A percentile compares a stretch with the other conserved stretches of the same genome.
Conservation (phyloP, 2,888 invertebrate genomes). For the Tachina grossa region DNA sequence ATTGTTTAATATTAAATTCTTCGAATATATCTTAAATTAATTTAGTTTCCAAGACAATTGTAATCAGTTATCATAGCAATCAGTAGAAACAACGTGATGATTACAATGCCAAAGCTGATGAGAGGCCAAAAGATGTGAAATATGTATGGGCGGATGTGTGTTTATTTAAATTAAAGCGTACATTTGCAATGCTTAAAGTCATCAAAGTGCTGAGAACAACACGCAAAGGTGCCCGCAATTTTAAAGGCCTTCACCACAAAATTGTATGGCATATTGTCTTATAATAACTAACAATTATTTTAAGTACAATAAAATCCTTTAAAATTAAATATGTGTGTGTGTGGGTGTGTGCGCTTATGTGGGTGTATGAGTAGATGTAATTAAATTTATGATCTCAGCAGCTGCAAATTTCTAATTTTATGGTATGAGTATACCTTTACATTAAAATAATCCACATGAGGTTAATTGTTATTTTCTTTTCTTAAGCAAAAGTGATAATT, state of each 20-base stretch:
- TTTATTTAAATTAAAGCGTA: background rate
- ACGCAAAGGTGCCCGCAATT: background rate
- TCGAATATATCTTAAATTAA: background rate
- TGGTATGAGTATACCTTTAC: too few relatives aligned
- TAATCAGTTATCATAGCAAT: background rate
- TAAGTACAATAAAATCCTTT: conserved; percentile 1
- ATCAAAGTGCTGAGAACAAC: background rate
- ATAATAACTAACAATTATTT: conserved; percentile 13
- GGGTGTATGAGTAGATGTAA: background rate
- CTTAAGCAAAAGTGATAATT: too few relatives aligned
- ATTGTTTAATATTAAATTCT: too few relatives aligned
- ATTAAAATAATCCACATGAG: too few relatives aligned
- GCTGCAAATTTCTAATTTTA: too few relatives aligned
- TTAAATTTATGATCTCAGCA: background rate
- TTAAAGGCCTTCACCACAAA: background rate
- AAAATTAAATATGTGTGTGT: background rate
- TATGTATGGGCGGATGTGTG: background rate
- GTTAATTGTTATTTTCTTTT: too few relatives aligned
- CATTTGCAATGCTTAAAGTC: background rate
- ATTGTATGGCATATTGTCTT: background rate
- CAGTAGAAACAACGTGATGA: background rate
- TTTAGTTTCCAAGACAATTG: background rate
- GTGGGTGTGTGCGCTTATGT: background rate
- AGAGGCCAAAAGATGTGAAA: background rate
- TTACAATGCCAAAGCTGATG: background rate